A percentile compares a stretch with the other conserved stretches of the same genome.
Evolutionary conservation across 2,888 invertebrate species (phyloP).

Genomic region (Bombylius discolor): DNA sequence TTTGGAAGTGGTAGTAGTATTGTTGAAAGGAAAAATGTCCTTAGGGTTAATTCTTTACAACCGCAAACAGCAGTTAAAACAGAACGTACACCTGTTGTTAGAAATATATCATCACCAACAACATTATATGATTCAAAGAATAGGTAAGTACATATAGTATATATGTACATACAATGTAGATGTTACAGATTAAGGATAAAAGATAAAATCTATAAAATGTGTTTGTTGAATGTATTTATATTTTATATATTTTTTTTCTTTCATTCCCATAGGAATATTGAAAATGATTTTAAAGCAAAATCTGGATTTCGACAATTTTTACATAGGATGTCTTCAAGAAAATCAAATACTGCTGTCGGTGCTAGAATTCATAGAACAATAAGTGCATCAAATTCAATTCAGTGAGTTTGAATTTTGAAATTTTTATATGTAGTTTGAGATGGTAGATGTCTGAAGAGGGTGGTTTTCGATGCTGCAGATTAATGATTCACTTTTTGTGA

Average conservation of each 20-base stretch:
- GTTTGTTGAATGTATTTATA: too few relatives aligned
- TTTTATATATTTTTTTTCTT: not conserved
- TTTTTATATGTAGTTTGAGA: too few relatives aligned
- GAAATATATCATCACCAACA: slow-evolving; percentile 39
- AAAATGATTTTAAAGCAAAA: slow-evolving; percentile 13
- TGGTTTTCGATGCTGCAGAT: too few relatives aligned
- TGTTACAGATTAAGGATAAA: not conserved
- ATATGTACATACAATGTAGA: not conserved
- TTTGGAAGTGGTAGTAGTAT: not conserved
- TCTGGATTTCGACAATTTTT: slow-evolving; percentile 34
- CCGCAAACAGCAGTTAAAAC: slow-evolving; percentile 16
- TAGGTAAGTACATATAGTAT: not conserved
- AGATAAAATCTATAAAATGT: too few relatives aligned
- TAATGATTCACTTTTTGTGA: too few relatives aligned
- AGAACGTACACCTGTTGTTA: slow-evolving; percentile 34
- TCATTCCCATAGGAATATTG: slow-evolving; percentile 2
- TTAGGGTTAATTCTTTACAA: slow-evolving; percentile 32
- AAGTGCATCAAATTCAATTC: slow-evolving; percentile 31
- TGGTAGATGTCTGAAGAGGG: too few relatives aligned
- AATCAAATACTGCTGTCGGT: slow-evolving; percentile 24
- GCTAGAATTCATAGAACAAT: slow-evolving; percentile 21
- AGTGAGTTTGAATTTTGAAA: slow-evolving; percentile 18
- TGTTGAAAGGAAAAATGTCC: slow-evolving; percentile 13
- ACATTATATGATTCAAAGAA: not conserved
- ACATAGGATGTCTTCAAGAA: slow-evolving; percentile 33